Evolutionary conservation across 2,888 invertebrate species (phyloP), one percentile per base, ranked within the genome.

Genomic region (Argynnis bischoffii): DNA sequence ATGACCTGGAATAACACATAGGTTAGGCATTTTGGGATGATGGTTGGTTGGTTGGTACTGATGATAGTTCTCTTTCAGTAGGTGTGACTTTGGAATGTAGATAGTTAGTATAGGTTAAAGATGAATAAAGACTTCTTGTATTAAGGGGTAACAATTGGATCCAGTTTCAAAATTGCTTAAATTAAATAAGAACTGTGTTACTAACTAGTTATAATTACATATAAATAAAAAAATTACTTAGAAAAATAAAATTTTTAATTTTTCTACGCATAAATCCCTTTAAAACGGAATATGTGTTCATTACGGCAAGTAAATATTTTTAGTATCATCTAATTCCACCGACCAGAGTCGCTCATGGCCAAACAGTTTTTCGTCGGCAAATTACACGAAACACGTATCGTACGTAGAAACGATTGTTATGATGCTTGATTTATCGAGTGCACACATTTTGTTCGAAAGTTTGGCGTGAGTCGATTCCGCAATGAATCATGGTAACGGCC

Each of bases 341-440:
- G 50, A 59, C 67, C 63, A 57, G 55, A 50, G 35, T 31, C 50
- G 46, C 53, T 63, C 71, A 70, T 63, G 74, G 64, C 77, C 80
- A 74, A 69, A 69, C 70, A 75, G 70, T 81, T 85, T 83, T 82
- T 78, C 76, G 74, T 74, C 72, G 68, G 77, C 78, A 79, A 81
- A 84, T 84, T 82, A 84, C 80, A 80, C 77, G 74, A 75, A 74
- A 74, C 79, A 80, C 77, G 72, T 74, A 73, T 73, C 75, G 73
- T 75, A 74, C 74, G 69, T 63, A 69, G 69, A 71, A 72, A 70
- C 76, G 74, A 86, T 84, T 88, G 86, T 87, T 87, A 86, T 83
- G 82, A 83, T 85, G 81, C 76, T 80, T 88, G 88, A 88, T 88
- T 89, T 89, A 89, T 87, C 73, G 82, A 79, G 78, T 83, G 82